Evolutionary conservation across 1,140 invertebrate genomes (phyloP), one percentile per base, ranked within the genome.

Genomic region (Drosophila subpulchrella): DNA sequence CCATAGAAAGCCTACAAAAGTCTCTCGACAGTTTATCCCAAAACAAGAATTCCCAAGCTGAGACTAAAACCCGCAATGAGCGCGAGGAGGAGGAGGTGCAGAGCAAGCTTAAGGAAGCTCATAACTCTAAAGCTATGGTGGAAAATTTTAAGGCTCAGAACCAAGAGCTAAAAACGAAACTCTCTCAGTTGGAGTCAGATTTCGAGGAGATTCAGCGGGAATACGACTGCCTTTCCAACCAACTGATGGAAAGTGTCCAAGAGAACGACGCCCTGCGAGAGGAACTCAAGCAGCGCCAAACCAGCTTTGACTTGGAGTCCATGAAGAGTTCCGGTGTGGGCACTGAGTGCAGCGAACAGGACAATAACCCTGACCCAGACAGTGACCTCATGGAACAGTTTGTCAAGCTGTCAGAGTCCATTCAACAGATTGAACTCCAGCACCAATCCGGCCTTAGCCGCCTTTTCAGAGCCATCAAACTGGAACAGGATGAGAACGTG

Each of bases 161-260:
- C 42, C 53, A 72, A 4, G 34, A 75, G 13, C 47, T 91, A 0
- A 42, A 71, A 13, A 17, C 30, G 0, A 57, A 81, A 3, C 20
- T 91, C 6, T 11, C 55, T 0, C 17, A 84, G 6, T 38, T 84
- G 39, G 50, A 79, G 44, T 4, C 34, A 0, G 68, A 75, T 17
- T 76, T 71, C 2, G 13, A 17, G 1, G 63, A 78, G 2, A 48
- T 91, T 11, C 89, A 91, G 46, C 41, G 30, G 0, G 86, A 91
- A 34, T 85, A 91, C 56, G 86, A 91, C 30, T 85, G 72, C 39
- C 63, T 91, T 2, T 91, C 90, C 12, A 90, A 76, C 44, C 65
- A 91, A 46, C 59, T 91, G 1, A 66, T 91, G 56, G 86, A 91
- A 12, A 79, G 75, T 20, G 68, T 91, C 4, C 78, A 91, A 39